These are phyloP conservation scores for Kuschelorhynchus macadamiae DNA, from an alignment of 2,888 invertebrate genomes.

Conservation along the genomic window DNA sequence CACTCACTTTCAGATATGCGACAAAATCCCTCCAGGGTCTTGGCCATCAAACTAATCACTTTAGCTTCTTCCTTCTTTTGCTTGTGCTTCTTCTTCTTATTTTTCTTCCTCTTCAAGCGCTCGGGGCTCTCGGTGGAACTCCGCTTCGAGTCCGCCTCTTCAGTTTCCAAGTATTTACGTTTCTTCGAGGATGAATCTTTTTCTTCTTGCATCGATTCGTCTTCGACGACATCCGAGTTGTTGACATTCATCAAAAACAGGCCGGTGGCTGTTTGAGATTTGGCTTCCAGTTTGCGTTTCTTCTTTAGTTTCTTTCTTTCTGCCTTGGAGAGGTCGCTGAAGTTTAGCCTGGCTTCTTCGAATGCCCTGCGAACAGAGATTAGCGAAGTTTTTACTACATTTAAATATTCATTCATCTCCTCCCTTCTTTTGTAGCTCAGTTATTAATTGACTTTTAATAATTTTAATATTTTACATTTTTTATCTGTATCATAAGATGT, in stretches of 20 bases:
- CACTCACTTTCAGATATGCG: constrained; percentile 63
- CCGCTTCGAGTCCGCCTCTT: constrained; percentile 51
- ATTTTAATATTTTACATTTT: too few species aligned
- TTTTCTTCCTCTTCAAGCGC: constrained; percentile 52
- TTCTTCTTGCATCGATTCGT: constrained; percentile 52
- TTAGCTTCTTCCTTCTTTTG: constrained; percentile 58
- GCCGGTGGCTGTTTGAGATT: constrained; percentile 53
- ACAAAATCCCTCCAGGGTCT: constrained; percentile 61
- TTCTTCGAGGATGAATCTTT: constrained; percentile 59
- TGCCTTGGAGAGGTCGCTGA: constrained; percentile 62
- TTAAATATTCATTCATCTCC: too few species aligned
- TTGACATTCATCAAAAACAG: constrained; percentile 55
- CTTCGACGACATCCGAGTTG: constrained; percentile 50
- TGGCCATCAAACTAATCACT: constrained; percentile 60
- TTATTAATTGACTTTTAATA: too few species aligned
- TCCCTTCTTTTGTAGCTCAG: too few species aligned
- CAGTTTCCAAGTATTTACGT: constrained; percentile 57
- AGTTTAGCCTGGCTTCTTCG: constrained; percentile 59
- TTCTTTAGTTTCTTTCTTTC: constrained; percentile 63
- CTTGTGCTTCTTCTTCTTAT: constrained; percentile 56
- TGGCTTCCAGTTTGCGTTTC: constrained; percentile 59
- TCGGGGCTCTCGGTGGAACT: constrained; percentile 51
- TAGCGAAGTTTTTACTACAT: too few species aligned
- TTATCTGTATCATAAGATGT: too few species aligned
- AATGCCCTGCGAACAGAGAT: too few species aligned